Base-by-base conservation (phyloP, 2,113 vertebrate species). In the Butorides virescens region DNA sequence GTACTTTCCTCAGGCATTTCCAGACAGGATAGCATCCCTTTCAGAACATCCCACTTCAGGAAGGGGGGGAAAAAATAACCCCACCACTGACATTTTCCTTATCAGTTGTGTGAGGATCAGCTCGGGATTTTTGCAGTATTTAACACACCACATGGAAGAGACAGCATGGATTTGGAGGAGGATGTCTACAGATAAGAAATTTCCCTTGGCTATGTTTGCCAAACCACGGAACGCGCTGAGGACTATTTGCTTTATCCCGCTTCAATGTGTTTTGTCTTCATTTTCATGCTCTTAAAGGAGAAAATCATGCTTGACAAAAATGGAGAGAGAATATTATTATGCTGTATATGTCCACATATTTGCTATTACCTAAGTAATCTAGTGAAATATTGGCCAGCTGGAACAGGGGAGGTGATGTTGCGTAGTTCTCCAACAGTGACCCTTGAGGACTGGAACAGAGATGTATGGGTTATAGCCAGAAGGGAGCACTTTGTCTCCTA, bases 401-500 rank as follows among this genome's bases (percentile, higher is more conserved):
- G 84, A 37, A 22, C 4, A 3, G 66, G 30, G 63, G 23, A 66
- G 90, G 32, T 76, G 94, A 34, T 42, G 75, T 9, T 83, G 67
- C 71, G 29, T 37, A 14, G 44, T 13, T 91, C 67, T 88, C 46
- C 84, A 88, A 39, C 86, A 61, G 42, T 68, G 85, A 93, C 83
- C 91, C 86, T 80, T 74, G 86, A 96, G 92, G 75, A 3, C 83
- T 68, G 86, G 88, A 65, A 73, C 95, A 95, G 92, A 96, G 88
- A 88, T 91, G 70, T 82, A 87, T 95, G 86, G 70, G 77, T 73
- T 84, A 14, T 11, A 93, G 87, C 34, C 96, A 84, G 93, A 87
- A 84, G 95, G 96, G 95, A 97, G 58, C 93, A 84, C 56, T 96
- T 88, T 93, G 80, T 96, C 89, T 89, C 82, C 94, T 53, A 79